Conservation (phyloP, 2,888 invertebrate genomes). For the Eupsilia transversa region DNA sequence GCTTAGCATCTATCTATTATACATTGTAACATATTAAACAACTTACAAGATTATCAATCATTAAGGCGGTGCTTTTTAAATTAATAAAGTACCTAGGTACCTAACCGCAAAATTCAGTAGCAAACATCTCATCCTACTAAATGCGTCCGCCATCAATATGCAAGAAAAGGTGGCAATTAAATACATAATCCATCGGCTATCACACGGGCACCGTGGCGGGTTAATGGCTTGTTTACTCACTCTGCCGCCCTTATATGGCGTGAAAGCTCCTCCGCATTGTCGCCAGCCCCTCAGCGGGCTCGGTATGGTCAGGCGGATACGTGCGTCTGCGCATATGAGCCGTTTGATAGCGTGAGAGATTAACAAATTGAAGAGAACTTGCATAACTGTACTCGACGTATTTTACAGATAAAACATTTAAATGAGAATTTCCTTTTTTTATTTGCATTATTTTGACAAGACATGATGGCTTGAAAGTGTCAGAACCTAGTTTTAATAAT, state of each 20-base stretch:
- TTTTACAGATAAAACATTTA: slow-evolving; percentile 20
- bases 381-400: slow-evolving; percentile 45
- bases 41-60: slow-evolving; percentile 8
- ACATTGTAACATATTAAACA: too few relatives aligned
- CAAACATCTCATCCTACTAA: slow-evolving; percentile 69
- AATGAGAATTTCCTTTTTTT: not conserved
- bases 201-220: slow-evolving; percentile 80
- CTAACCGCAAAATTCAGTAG: slow-evolving; percentile 21
- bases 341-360: slow-evolving; percentile 77
- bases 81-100: not conserved
- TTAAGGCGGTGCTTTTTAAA: slow-evolving; percentile 14
- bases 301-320: slow-evolving; percentile 78
- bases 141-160: slow-evolving; percentile 75
- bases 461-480: slow-evolving; percentile 26
- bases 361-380: slow-evolving; percentile 70
- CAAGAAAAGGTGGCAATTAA: slow-evolving; percentile 85
- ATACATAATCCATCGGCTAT: slow-evolving; percentile 85
- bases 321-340: slow-evolving; percentile 77
- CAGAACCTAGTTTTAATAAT: slow-evolving; percentile 33
- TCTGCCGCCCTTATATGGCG: slow-evolving; percentile 85
- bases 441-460: not conserved
- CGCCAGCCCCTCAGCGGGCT: slow-evolving; percentile 81
- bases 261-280: slow-evolving; percentile 89
- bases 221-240: slow-evolving; percentile 87
- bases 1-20: not conserved